Conservation (phyloP, 37 sponge, comb jelly and placozoan species). For the Crambe crambe region DNA sequence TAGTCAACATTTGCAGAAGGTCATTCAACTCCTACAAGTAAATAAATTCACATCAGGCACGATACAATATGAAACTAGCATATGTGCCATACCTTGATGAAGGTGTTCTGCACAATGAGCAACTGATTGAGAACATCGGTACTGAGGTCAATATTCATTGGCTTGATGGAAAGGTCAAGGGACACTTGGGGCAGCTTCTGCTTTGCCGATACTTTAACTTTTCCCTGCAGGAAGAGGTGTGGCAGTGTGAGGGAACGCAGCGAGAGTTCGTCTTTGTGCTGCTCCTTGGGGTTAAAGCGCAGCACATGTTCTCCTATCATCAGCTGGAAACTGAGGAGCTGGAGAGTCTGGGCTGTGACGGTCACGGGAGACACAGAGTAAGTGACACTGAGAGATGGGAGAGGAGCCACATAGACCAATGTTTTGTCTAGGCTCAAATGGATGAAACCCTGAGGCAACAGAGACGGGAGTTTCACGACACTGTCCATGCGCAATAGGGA, state of each 20-base stretch:
- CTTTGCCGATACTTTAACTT: conserved; percentile 2
- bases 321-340: conserved; percentile 33
- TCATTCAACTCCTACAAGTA: conserved; percentile 63
- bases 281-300: conserved; percentile 61
- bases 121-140: conserved; percentile 80
- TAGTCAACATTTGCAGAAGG: conserved; percentile 46
- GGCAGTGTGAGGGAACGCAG: conserved; percentile 63
- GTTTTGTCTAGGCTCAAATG: conserved; percentile 39
- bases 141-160: conserved; percentile 64
- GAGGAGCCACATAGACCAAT: conserved; percentile 30
- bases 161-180: conserved; percentile 47
- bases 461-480: conserved; percentile 38
- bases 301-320: conserved; percentile 41
- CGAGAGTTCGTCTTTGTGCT: conserved; percentile 57
- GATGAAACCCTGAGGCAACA: conserved; percentile 47
- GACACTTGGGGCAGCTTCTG: conserved; percentile 29
- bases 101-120: conserved; percentile 68
- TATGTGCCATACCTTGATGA: conserved; percentile 61
- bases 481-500: neutral
- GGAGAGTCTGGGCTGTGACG: conserved; percentile 29
- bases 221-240: conserved; percentile 33
- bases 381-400: conserved; percentile 61
- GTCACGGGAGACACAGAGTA: conserved; percentile 42
- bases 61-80: neutral
- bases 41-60: neutral